These are phyloP conservation scores for Platerodrilus igneus DNA, from an alignment of 2,888 invertebrate species.

Conservation along the genomic window DNA sequence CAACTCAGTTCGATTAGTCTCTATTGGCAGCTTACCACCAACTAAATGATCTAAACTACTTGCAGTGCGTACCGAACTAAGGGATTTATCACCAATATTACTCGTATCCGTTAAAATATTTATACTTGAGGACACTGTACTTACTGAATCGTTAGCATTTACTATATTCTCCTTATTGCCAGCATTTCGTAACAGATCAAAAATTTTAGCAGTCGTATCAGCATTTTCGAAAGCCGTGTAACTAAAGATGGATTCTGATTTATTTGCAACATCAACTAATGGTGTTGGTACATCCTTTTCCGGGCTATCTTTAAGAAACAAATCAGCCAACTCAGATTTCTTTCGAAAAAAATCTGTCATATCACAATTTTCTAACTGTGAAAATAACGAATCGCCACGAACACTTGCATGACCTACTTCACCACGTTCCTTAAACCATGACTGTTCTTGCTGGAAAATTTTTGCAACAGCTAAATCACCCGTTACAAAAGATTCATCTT, in stretches of 20 bases:
- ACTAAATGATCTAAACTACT: constrained; percentile 40
- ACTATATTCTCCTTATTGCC: too few species aligned
- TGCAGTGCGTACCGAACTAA: constrained; percentile 31
- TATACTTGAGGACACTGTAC: too few species aligned
- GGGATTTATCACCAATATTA: constrained; percentile 4
- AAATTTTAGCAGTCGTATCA: constrained; percentile 18
- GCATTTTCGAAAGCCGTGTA: too few species aligned
- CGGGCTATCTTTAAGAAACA: constrained; percentile 33
- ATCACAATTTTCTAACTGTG: constrained; percentile 2
- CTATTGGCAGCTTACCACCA: constrained; percentile 50
- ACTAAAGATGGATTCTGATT: constrained; percentile 7
- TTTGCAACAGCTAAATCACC: constrained; percentile 44
- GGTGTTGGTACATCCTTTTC: constrained; percentile 34
- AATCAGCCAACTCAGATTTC: constrained; percentile 44
- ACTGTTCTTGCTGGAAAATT: constrained; percentile 46
- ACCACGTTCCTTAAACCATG: constrained; percentile 42
- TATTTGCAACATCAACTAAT: constrained; percentile 31
- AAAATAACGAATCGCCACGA: constrained; percentile 8
- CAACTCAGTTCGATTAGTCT: constrained; percentile 54
- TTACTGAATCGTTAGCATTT: too few species aligned
- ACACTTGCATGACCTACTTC: constrained; percentile 14
- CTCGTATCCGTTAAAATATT: constrained; percentile 4
- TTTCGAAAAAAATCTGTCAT: constrained; percentile 49
- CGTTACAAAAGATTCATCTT: constrained; percentile 34
- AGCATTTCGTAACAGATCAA: too few species aligned